Conservation (phyloP, 92 coral and sea anemone species). For the Plumapathes pennacea region DNA sequence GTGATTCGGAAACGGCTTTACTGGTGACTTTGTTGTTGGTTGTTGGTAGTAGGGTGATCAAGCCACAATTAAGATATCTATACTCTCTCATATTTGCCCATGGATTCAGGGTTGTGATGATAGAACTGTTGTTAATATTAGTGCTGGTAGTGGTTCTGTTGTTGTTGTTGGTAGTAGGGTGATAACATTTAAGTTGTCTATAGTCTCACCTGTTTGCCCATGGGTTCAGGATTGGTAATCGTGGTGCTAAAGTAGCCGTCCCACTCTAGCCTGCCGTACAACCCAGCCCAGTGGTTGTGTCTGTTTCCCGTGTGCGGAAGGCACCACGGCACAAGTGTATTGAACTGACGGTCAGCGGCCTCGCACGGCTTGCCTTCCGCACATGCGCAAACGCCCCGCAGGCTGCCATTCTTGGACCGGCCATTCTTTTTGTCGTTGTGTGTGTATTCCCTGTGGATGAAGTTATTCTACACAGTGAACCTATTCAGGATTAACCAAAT, state of each 20-base stretch:
- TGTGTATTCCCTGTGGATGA: slow-evolving; percentile 79
- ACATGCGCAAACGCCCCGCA: slow-evolving; percentile 97
- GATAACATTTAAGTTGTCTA: neutral
- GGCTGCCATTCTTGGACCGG: slow-evolving; percentile 60
- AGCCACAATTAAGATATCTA: no score
- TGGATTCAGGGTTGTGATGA: no score
- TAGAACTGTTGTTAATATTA: no score
- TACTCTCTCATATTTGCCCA: no score
- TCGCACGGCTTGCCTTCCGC: slow-evolving; percentile 93
- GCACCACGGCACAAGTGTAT: slow-evolving; percentile 96
- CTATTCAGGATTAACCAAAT: no score
- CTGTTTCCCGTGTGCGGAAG: slow-evolving; percentile 99
- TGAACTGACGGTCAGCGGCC: slow-evolving; percentile 92
- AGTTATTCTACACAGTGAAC: no score
- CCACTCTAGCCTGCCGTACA: slow-evolving; percentile 98
- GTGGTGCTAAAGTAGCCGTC: slow-evolving; percentile 98
- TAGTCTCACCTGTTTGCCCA: slow-evolving; percentile 95
- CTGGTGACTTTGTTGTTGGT: no score
- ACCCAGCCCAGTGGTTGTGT: slow-evolving; percentile 98
- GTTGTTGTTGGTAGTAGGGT: no score
- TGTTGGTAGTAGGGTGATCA: no score
- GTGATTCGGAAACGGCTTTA: no score
- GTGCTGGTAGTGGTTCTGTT: no score
- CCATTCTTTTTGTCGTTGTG: slow-evolving; percentile 94
- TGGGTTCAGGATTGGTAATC: slow-evolving; percentile 98